Conservation (phyloP, 2,797 vertebrate species). For the Melanogrammus aeglefinus region DNA sequence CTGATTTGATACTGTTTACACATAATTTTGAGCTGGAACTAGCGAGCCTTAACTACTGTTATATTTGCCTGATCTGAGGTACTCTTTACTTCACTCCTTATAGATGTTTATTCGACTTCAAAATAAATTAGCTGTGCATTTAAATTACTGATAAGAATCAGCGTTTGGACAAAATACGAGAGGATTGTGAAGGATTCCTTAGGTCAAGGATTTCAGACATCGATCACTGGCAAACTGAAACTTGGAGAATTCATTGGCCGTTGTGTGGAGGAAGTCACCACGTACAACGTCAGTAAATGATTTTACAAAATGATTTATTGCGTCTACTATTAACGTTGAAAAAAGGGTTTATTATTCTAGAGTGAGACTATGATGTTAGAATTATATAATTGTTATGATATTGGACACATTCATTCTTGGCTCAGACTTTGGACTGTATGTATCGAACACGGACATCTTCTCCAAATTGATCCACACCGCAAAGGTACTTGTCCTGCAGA, state of each 20-base stretch:
- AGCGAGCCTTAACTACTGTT: not conserved
- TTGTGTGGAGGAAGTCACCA: constrained; percentile 52
- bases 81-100: not conserved
- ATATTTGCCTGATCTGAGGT: not conserved
- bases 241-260: constrained; percentile 52
- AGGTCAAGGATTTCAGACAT: constrained; percentile 47
- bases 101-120: not conserved
- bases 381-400: not conserved
- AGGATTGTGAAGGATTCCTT: constrained; percentile 29
- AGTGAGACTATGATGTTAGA: not conserved
- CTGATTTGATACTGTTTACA: not conserved
- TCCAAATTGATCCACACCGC: constrained; percentile 50
- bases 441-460: constrained; percentile 60
- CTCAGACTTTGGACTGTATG: not conserved
- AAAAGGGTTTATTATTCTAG: too few relatives aligned
- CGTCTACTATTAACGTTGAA: not conserved
- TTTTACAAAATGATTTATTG: not conserved
- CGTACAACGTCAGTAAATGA: constrained; percentile 53
- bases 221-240: constrained; percentile 61
- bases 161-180: not conserved
- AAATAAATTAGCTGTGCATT: not conserved
- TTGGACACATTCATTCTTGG: not conserved
- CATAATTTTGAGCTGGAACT: not conserved
- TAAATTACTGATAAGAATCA: not conserved
- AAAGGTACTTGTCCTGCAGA: constrained; percentile 57